phyloP scores from a whole-genome alignment of 37 sponge, comb jelly and placozoan species.

The Spongilla lacustris region DNA sequence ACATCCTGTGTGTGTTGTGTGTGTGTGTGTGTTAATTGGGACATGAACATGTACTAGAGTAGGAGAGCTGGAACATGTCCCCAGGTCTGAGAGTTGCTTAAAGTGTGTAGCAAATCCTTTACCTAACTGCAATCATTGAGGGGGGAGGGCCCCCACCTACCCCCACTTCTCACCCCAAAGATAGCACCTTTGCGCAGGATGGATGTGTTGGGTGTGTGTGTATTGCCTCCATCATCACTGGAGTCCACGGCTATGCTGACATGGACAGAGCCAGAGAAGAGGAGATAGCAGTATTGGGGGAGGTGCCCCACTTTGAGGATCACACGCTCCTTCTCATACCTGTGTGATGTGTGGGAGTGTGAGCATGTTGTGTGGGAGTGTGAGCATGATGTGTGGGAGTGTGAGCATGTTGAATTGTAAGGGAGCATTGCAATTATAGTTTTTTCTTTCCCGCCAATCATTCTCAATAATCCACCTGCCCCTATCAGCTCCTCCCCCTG shows the following conservation, averaged over 20 bases:
- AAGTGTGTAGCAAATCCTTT: too few relatives aligned
- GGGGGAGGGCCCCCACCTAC: too few relatives aligned
- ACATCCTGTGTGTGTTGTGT: slow-evolving; percentile 38
- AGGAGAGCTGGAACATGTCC: too few relatives aligned
- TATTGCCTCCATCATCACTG: background rate
- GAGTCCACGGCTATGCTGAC: slow-evolving; percentile 36
- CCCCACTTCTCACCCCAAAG: slow-evolving; percentile 32
- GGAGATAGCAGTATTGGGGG: slow-evolving; percentile 31
- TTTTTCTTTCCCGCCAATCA: too few relatives aligned
- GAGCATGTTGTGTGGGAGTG: background rate
- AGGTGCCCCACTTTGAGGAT: slow-evolving; percentile 44
- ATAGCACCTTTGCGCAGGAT: slow-evolving; percentile 38
- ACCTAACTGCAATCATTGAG: too few relatives aligned
- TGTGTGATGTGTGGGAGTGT: background rate
- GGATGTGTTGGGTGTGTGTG: slow-evolving; percentile 26
- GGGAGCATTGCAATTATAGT: too few relatives aligned
- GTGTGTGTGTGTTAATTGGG: background rate
- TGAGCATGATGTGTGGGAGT: background rate
- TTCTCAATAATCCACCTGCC: too few relatives aligned
- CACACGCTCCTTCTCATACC: slow-evolving; percentile 65
- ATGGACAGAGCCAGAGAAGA: slow-evolving; percentile 63
- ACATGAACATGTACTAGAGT: too few relatives aligned
- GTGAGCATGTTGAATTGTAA: background rate
- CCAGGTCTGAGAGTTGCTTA: too few relatives aligned
- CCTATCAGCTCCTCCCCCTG: too few relatives aligned